Conservation (phyloP, 1,140 invertebrate genomes). For the Heliconius nattereri region DNA sequence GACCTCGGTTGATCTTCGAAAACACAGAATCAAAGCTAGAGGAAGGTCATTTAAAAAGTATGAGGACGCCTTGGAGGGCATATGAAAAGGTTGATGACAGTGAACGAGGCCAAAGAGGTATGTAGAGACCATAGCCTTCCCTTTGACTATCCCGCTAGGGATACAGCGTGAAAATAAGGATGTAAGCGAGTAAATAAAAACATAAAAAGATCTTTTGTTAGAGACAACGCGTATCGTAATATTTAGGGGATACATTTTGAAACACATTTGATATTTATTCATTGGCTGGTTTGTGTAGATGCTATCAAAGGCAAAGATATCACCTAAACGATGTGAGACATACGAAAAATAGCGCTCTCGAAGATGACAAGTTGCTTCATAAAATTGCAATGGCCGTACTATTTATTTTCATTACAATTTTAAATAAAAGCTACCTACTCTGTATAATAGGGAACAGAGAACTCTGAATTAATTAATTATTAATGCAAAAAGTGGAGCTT, state of each 20-base stretch:
- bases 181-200: not conserved
- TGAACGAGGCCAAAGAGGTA: too few species aligned
- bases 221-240: not conserved
- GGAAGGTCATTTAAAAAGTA: too few species aligned
- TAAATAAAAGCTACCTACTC: not conserved
- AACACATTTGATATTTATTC: constrained; percentile 45
- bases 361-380: constrained; percentile 48
- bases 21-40: too few species aligned
- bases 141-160: not conserved
- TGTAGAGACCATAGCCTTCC: too few species aligned
- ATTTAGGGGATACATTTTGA: constrained; percentile 21
- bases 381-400: constrained; percentile 32
- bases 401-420: not conserved
- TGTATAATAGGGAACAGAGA: too few species aligned
- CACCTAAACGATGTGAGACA: constrained; percentile 48
- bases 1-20: too few species aligned
- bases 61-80: too few species aligned
- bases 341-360: constrained; percentile 46
- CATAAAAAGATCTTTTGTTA: not conserved
- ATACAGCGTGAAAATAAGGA: not conserved
- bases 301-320: constrained; percentile 45
- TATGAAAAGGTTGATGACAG: too few species aligned
- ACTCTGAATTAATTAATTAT: too few species aligned
- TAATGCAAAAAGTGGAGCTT: too few species aligned
- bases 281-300: constrained; percentile 44